Conservation (phyloP, 1,140 invertebrate species). For the Drosophila eugracilis region DNA sequence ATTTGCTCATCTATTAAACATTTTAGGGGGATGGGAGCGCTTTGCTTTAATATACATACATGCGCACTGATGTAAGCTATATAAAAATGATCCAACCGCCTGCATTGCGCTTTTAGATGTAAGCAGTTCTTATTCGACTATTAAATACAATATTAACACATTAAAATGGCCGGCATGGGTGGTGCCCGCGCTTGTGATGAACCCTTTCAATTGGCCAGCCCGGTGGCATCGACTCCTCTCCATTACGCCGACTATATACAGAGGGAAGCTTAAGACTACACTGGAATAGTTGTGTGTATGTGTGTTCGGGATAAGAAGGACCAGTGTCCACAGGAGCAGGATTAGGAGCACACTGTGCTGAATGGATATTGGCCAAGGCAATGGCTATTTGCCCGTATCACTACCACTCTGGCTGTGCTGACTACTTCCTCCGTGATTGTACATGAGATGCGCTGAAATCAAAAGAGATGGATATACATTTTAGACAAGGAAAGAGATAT, state of each 20-base stretch:
- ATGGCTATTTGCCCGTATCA: constrained; percentile 65
- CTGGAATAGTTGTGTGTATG: constrained; percentile 52
- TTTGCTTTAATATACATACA: constrained; percentile 6
- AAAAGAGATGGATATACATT: constrained; percentile 2
- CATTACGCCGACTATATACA: constrained; percentile 43
- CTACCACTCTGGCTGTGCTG: constrained; percentile 63
- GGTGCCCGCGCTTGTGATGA: constrained; percentile 24
- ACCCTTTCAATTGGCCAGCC: constrained; percentile 10
- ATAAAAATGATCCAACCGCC: constrained; percentile 23
- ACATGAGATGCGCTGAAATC: constrained; percentile 66
- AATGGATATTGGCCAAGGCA: constrained; percentile 2
- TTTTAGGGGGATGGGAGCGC: background rate
- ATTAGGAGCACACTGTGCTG: too few species aligned
- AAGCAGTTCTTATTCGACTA: constrained; percentile 31
- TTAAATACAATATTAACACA: constrained; percentile 45
- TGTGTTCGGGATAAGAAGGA: background rate
- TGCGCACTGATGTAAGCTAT: constrained; percentile 17
- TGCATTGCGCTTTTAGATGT: background rate
- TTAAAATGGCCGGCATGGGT: constrained; percentile 9
- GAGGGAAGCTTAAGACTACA: constrained; percentile 21
- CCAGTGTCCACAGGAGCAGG: background rate
- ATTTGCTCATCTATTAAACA: constrained; percentile 11
- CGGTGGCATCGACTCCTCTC: constrained; percentile 1
- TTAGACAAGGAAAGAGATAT: background rate
- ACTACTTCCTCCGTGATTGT: constrained; percentile 66